Conservation (phyloP, 2,797 vertebrate genomes). For the Gymnopithys bicolor region DNA sequence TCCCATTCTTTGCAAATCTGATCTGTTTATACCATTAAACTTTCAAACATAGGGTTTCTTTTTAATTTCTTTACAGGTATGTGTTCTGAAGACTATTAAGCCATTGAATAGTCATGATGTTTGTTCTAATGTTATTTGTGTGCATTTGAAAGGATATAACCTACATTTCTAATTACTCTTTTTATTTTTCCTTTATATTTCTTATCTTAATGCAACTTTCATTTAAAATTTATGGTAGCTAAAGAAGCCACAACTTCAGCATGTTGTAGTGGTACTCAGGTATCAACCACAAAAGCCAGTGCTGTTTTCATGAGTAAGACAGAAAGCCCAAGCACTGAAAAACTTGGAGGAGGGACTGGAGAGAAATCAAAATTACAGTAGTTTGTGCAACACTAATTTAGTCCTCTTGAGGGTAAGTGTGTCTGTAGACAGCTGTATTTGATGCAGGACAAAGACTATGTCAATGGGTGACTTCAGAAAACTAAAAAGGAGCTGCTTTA, state of each 20-base stretch:
- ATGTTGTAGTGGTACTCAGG: background rate
- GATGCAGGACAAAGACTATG: background rate
- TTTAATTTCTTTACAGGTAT: background rate
- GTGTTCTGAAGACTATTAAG: background rate
- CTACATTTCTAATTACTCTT: slow-evolving; percentile 9
- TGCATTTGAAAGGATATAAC: background rate
- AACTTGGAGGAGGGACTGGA: background rate
- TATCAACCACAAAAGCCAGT: background rate
- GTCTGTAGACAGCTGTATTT: slow-evolving; percentile 2
- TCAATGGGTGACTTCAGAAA: background rate
- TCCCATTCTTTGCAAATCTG: background rate
- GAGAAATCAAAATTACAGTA: background rate
- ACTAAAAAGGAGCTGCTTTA: background rate
- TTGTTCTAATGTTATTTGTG: background rate
- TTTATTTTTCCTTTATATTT: background rate
- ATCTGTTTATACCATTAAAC: slow-evolving; percentile 28
- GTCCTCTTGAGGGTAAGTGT: background rate
- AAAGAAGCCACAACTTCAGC: background rate
- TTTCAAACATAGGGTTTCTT: background rate
- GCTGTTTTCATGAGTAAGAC: background rate
- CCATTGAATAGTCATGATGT: background rate
- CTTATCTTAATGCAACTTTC: background rate
- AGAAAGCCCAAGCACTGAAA: background rate
- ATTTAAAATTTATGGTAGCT: background rate
- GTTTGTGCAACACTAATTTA: background rate